Evolutionary conservation across 2,888 invertebrate genomes (phyloP).

Genomic region (Drosophila koepferae): DNA sequence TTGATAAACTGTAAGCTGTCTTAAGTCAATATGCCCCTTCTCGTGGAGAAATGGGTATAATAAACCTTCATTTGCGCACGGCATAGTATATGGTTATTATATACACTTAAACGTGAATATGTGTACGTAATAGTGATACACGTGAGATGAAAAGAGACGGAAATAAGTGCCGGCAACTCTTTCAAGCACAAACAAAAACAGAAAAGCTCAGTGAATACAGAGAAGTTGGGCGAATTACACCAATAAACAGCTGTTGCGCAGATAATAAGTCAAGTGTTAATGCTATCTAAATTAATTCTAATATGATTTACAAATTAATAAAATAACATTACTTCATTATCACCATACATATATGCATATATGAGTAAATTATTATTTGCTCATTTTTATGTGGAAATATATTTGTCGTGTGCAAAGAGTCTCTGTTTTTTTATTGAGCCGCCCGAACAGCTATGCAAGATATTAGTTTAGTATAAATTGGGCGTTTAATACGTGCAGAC

Average conservation of each 20-base stretch:
- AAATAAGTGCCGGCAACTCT: constrained; percentile 4
- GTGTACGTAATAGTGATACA: neutral
- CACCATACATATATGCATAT: neutral
- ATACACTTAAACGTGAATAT: neutral
- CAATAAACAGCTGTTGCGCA: constrained; percentile 21
- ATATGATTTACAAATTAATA: neutral
- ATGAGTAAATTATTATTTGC: neutral
- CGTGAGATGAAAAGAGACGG: neutral
- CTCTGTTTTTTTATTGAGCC: neutral
- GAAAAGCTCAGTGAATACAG: neutral
- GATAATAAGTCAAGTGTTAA: neutral
- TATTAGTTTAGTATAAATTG: constrained; percentile 43
- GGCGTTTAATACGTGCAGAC: constrained; percentile 22
- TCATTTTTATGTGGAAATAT: neutral
- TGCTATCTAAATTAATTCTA: neutral
- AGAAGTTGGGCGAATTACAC: constrained; percentile 6
- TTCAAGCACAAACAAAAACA: neutral
- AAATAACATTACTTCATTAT: neutral
- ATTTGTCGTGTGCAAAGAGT: neutral
- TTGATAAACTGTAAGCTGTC: no score
- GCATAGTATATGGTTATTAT: no score
- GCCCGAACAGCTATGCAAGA: neutral
- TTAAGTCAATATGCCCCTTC: neutral
- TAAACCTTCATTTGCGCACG: neutral
- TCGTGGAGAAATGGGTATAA: no score